Evolutionary conservation across 2,888 invertebrate genomes (phyloP).

Genomic region (Pollenia amentaria): DNA sequence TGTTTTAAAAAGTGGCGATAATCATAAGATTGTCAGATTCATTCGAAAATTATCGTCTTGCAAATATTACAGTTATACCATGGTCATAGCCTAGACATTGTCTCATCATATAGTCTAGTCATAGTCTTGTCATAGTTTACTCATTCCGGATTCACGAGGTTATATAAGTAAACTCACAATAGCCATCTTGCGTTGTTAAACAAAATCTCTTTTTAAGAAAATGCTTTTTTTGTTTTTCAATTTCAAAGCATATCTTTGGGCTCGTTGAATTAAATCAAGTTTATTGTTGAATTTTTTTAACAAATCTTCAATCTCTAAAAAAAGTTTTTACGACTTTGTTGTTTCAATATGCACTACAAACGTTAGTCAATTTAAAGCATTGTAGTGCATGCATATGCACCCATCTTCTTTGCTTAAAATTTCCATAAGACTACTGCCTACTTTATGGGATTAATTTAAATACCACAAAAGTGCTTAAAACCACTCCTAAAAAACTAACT

Average conservation of each 20-base stretch:
- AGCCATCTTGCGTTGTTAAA: no score
- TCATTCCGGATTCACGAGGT: no score
- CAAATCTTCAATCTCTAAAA: no score
- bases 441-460: constrained; percentile 42
- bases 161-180: no score
- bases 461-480: constrained; percentile 37
- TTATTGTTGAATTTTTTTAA: constrained; percentile 3
- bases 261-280: background rate
- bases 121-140: background rate
- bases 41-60: no score
- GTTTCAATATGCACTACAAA: background rate
- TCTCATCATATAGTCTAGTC: no score
- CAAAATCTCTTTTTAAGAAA: background rate
- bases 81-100: no score
- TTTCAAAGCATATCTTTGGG: constrained; percentile 4
- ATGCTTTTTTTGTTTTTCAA: background rate
- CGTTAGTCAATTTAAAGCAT: background rate
- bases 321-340: background rate
- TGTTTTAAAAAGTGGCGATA: no score
- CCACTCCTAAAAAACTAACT: background rate
- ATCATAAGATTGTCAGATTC: no score
- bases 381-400: background rate
- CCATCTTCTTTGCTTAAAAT: constrained; percentile 20
- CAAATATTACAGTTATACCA: no score
- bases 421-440: constrained; percentile 4